These are phyloP conservation scores for Semnornis frantzii DNA, from an alignment of 2,113 vertebrate genomes.

Conservation along the genomic window DNA sequence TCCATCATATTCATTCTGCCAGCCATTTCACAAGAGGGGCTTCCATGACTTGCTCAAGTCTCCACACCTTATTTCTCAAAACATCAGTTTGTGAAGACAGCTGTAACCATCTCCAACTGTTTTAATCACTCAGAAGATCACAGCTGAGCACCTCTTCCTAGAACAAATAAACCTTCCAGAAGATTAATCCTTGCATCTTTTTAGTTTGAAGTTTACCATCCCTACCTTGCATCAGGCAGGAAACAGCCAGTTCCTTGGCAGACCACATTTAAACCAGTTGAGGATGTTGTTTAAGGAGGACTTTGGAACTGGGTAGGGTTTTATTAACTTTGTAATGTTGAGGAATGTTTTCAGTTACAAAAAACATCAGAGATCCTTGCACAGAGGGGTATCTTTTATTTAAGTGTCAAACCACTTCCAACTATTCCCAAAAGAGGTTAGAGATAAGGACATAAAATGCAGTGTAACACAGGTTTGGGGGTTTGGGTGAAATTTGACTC, in stretches of 20 bases:
- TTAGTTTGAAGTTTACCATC: neutral
- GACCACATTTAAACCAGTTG: neutral
- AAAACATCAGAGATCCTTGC: neutral
- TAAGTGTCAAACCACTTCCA: neutral
- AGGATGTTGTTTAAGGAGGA: neutral
- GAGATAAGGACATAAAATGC: neutral
- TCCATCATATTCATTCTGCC: neutral
- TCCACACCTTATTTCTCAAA: constrained; percentile 39
- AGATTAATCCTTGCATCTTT: neutral
- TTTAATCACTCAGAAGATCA: neutral
- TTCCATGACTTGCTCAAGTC: neutral
- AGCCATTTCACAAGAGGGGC: constrained; percentile 44
- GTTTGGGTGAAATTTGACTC: neutral
- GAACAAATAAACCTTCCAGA: neutral
- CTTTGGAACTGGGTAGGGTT: neutral
- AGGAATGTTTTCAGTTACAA: neutral
- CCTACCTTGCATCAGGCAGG: neutral
- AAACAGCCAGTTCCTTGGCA: neutral
- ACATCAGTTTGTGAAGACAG: neutral
- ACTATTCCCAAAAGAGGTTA: neutral
- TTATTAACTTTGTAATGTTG: neutral
- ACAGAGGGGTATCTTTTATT: neutral
- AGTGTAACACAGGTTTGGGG: neutral
- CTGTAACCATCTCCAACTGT: neutral
- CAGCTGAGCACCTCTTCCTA: neutral